Percentiles rank a stretch among this genome's conserved stretches.
Evolutionary conservation across 2,797 vertebrate genomes (phyloP).

Genomic region (Leuciscus waleckii): DNA sequence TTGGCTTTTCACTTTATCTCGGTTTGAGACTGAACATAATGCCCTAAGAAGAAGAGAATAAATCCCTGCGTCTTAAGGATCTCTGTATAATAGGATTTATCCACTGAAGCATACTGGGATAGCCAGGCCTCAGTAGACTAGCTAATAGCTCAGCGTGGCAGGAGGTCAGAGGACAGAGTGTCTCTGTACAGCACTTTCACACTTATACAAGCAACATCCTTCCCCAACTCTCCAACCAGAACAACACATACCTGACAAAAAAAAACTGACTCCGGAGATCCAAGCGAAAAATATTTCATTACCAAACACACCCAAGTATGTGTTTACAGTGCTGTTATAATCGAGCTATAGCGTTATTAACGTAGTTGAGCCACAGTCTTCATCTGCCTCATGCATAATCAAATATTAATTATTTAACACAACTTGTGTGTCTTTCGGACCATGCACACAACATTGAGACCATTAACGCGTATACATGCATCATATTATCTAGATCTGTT

Average conservation of each 20-base stretch:
- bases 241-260: conserved; percentile 9
- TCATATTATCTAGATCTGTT: neutral
- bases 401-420: neutral
- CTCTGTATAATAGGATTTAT: conserved; percentile 59
- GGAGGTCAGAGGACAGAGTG: conserved; percentile 48
- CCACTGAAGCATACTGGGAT: conserved; percentile 50
- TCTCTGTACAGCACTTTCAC: conserved; percentile 7
- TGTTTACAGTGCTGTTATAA: neutral
- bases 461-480: neutral
- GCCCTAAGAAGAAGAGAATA: conserved; percentile 50
- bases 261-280: neutral
- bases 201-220: conserved; percentile 13
- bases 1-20: conserved; percentile 48
- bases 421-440: neutral
- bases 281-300: neutral
- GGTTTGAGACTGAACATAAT: conserved; percentile 48
- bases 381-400: neutral
- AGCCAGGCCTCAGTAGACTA: conserved; percentile 44
- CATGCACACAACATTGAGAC: neutral
- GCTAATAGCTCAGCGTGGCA: conserved; percentile 50
- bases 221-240: conserved; percentile 24
- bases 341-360: neutral
- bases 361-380: neutral
- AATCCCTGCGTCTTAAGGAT: conserved; percentile 57
- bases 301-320: neutral